Base-by-base conservation (phyloP, 64 coral and sea anemone genomes). In the Montipora capricornis region DNA sequence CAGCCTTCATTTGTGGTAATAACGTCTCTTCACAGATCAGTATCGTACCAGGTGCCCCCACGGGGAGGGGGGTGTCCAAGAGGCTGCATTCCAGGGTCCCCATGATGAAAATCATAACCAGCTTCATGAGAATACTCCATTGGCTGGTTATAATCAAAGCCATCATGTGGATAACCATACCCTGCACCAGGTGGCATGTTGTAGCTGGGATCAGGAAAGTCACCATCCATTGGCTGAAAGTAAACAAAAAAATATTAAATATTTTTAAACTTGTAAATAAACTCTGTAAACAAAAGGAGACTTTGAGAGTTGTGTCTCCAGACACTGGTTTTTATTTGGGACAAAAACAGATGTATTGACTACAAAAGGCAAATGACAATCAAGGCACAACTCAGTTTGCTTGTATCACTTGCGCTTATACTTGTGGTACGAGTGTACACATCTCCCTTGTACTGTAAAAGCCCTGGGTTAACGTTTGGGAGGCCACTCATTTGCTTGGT, bases 1-100 rank as follows among this genome's bases (percentile, higher is more conserved):
- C 19, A 79, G 77, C 17, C 17, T 55, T 55, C 52, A 55, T 55
- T 55, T 10, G 10, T 0, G 52, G 52, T 16, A 12, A 11, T 44
- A 8, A 11, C 24, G 6, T 15, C 44, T 60, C 2, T 48, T 88
- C 68, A 98, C 79, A 98, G 84, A 55, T 98, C 96, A 2, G 96
- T 98, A 51, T 98, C 96, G 14, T 98, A 98, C 96, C 92, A 95
- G 12, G 95, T 83, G 10, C 96, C 96, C 8, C 96, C 96, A 4
- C 80, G 79, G 16, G 80, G 80, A 59, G 96, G 95, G 47, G 94
- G 93, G 53, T 98, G 96, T 20, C 81, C 89, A 10, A 90, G 91
- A 8, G 91, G 96, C 20, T 78, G 93, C 79, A 98, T 91, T 70
- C 73, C 87, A 6, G 93, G 71, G 74, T 98, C 96, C 20, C 90